Percentiles rank a stretch among this genome's conserved stretches.
phyloP scores from a whole-genome alignment of 2,113 vertebrate genomes.

The Crotalus tigris region DNA sequence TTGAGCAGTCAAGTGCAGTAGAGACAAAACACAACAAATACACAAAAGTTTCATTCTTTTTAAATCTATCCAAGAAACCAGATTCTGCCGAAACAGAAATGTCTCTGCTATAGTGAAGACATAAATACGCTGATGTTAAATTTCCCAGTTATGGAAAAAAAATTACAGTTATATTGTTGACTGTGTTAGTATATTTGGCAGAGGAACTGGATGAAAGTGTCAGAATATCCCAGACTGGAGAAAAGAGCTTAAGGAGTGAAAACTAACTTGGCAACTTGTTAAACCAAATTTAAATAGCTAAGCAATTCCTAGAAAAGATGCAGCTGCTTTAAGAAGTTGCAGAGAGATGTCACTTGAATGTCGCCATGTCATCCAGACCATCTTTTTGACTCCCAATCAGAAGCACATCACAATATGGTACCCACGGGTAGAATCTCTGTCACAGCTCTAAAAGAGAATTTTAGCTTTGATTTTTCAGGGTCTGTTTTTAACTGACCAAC shows the following conservation, averaged over 20 bases:
- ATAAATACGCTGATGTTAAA: not conserved
- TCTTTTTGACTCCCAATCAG: not conserved
- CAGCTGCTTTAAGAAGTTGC: not conserved
- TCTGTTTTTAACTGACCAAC: not conserved
- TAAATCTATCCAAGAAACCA: not conserved
- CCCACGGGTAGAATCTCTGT: not conserved
- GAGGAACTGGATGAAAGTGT: not conserved
- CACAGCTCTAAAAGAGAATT: not conserved
- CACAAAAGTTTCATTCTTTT: not conserved
- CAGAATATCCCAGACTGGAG: not conserved
- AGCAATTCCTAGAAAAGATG: not conserved
- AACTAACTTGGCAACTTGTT: not conserved
- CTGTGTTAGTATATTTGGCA: not conserved
- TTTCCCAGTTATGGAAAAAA: not conserved
- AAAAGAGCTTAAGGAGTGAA: not conserved
- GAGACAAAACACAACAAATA: not conserved
- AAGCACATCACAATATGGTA: not conserved
- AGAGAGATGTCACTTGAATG: not conserved
- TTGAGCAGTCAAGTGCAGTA: not conserved
- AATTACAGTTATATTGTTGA: not conserved
- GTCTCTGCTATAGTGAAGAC: not conserved
- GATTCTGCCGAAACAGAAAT: not conserved
- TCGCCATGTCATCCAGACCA: not conserved
- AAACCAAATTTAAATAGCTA: not conserved
- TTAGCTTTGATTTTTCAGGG: not conserved